Evolutionary conservation across 2,888 invertebrate species (phyloP).

Genomic region (Pyrochroa serraticornis): DNA sequence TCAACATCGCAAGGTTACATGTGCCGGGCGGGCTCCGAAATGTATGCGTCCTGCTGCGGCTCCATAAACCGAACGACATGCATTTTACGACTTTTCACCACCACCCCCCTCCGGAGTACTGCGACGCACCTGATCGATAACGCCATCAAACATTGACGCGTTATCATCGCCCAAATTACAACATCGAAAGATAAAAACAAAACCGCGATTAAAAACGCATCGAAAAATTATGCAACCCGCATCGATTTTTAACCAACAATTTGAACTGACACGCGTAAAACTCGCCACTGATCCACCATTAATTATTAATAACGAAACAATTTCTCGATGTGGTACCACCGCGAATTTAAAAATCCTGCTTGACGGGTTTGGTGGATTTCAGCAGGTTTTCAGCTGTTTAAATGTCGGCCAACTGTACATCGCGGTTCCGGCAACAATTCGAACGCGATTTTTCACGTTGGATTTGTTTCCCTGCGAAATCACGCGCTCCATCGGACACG

Average conservation of each 20-base stretch:
- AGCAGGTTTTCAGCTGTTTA: slow-evolving; percentile 26
- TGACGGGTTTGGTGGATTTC: slow-evolving; percentile 24
- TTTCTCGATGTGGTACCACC: slow-evolving; percentile 4
- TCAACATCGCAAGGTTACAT: slow-evolving; percentile 45
- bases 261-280: slow-evolving; percentile 12
- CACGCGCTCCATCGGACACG: too few relatives aligned
- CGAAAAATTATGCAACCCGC: slow-evolving; percentile 15
- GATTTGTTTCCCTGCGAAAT: not conserved
- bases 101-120: too few relatives aligned
- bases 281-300: not conserved
- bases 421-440: slow-evolving; percentile 13
- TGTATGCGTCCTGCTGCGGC: slow-evolving; percentile 17
- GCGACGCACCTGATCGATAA: too few relatives aligned
- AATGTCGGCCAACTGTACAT: slow-evolving; percentile 25
- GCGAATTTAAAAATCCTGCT: slow-evolving; percentile 23
- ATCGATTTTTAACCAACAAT: slow-evolving; percentile 4
- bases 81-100: too few relatives aligned
- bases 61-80: not conserved
- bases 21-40: slow-evolving; percentile 21
- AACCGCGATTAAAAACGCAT: slow-evolving; percentile 11
- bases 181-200: not conserved
- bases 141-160: too few relatives aligned
- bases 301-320: slow-evolving; percentile 6
- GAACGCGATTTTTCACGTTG: slow-evolving; percentile 3
- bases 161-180: too few relatives aligned